Evolutionary conservation across 2,797 vertebrate genomes (phyloP).

Genomic region (Epinephelus awoara): DNA sequence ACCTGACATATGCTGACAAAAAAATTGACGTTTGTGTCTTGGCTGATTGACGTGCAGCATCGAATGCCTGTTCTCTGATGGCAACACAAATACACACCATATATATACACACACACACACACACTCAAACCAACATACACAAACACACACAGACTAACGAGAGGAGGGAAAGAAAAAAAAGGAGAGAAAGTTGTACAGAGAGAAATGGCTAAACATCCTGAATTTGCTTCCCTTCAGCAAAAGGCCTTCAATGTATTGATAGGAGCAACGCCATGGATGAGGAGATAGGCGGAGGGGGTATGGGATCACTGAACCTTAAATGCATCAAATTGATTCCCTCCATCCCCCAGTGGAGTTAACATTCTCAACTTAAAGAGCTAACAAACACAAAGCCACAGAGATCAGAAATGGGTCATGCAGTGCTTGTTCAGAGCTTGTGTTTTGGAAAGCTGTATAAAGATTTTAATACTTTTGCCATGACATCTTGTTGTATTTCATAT

Average conservation of each 20-base stretch:
- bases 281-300: constrained; percentile 20
- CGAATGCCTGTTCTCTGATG: constrained; percentile 37
- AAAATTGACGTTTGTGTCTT: constrained; percentile 66
- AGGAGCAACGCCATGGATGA: constrained; percentile 34
- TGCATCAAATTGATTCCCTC: constrained; percentile 55
- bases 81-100: background rate
- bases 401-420: constrained; percentile 21
- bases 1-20: constrained; percentile 33
- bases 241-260: constrained; percentile 47
- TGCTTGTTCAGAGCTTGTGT: constrained; percentile 2
- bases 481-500: background rate
- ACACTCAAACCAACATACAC: background rate
- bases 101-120: background rate
- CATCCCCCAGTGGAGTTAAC: constrained; percentile 25
- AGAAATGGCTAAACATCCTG: constrained; percentile 18
- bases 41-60: constrained; percentile 63
- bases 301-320: constrained; percentile 53
- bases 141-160: constrained; percentile 38
- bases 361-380: constrained; percentile 27
- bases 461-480: background rate
- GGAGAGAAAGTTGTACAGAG: background rate
- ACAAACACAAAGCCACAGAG: constrained; percentile 24
- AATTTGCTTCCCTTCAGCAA: constrained; percentile 41
- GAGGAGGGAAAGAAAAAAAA: background rate
- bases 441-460: background rate